Evolutionary conservation across 2,888 invertebrate species (phyloP), one percentile per base, ranked within the genome.

Genomic region (Platycheirus albimanus): DNA sequence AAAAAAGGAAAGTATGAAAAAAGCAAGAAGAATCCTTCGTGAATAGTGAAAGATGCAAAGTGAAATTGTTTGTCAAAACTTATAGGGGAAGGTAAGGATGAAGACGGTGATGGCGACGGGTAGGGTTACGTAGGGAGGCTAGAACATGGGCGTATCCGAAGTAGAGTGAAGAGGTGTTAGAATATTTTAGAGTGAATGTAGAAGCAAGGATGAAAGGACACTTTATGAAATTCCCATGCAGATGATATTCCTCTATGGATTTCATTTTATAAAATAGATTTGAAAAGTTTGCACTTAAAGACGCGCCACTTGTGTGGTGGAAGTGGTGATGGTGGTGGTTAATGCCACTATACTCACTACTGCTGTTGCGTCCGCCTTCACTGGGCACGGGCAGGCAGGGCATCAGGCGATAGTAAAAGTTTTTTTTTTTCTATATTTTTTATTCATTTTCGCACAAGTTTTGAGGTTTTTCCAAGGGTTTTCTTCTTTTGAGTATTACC

Each of bases 171-270:
- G 56, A 24, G 38, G 58, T 58, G 38, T 41, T 41, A 15, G 28
- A n/a, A 61, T 19, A 30, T 8, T 28, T 2, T 45, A n/a, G 30
- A 10, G 43, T 43, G 61, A 10, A 28, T 24, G 13, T 47, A 24
- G 20, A 7, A 36, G 47, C 52, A 74, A 52, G 61, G 67, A 77
- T 63, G 47, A 78, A 72, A 58, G 64, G 72, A 83, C 78, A 83
- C 77, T 83, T 77, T 83, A 83, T 83, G 64, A 78, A 83, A 78
- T 69, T 83, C 83, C 72, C 67, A 83, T 78, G 83, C 83, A 78
- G 83, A 83, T 83, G 83, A 83, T 83, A 78, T 83, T 74, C 77
- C 78, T 83, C 78, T 69, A 69, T 78, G 83, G 83, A 72, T 69
- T 83, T 83, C 72, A 74, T 83, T 83, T 56, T 58, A 67, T 69